Conservation (phyloP, 1,140 invertebrate genomes). For the Drosophila trapezifrons region DNA sequence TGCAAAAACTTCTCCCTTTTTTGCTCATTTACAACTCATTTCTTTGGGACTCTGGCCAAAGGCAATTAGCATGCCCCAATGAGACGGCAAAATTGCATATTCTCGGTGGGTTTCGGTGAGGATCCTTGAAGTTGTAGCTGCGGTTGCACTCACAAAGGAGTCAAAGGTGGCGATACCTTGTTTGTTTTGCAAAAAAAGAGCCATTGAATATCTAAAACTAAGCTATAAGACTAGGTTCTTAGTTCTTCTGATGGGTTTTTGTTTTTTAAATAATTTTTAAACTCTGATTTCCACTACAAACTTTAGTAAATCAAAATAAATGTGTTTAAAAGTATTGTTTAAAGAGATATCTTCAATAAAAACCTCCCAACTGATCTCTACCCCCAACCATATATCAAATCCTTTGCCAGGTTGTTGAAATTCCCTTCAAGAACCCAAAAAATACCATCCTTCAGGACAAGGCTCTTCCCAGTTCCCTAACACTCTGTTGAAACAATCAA, state of each 20-base stretch:
- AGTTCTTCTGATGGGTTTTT: background rate
- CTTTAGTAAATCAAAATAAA: background rate
- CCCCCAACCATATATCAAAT: slow-evolving; percentile 3
- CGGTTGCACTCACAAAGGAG: slow-evolving; percentile 11
- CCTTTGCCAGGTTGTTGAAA: slow-evolving; percentile 14
- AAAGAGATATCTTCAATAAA: background rate
- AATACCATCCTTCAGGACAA: slow-evolving; percentile 36
- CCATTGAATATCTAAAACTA: background rate
- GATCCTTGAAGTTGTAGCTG: slow-evolving; percentile 59
- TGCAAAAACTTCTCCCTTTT: slow-evolving; percentile 38
- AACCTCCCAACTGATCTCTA: background rate
- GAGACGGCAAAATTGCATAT: slow-evolving; percentile 54
- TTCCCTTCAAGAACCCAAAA: slow-evolving; percentile 45
- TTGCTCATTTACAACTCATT: slow-evolving; percentile 81
- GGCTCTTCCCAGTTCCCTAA: slow-evolving; percentile 21
- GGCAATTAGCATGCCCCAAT: slow-evolving; percentile 75
- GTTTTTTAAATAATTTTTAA: no score
- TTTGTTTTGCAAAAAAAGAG: slow-evolving; percentile 16
- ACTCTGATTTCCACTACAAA: background rate
- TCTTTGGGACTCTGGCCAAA: slow-evolving; percentile 75
- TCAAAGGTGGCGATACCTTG: slow-evolving; percentile 36
- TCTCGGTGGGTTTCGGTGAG: slow-evolving; percentile 4
- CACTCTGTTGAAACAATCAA: slow-evolving; percentile 43
- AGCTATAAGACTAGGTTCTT: no score
- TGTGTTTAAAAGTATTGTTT: background rate